phyloP scores from a whole-genome alignment of 2,797 vertebrate genomes.

The Capromys pilorides region DNA sequence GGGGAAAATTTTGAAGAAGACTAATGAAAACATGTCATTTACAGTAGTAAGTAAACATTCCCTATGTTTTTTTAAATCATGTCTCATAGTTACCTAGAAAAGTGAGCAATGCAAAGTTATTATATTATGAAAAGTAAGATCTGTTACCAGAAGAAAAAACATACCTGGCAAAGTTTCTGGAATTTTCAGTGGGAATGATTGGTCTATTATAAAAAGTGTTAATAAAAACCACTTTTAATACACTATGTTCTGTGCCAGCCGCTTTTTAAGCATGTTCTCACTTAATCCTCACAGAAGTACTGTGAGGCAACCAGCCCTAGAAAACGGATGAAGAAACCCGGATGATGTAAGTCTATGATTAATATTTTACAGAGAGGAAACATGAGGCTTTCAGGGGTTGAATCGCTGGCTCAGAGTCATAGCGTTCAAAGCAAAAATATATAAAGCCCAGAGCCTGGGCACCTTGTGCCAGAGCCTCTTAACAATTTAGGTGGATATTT shows the following conservation, averaged over 20 bases:
- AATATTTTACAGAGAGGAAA: not conserved
- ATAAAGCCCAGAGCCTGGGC: not conserved
- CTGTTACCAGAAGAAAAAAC: not conserved
- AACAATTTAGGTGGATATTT: not conserved
- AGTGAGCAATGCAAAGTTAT: not conserved
- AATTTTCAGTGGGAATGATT: constrained; percentile 11
- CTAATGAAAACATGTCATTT: not conserved
- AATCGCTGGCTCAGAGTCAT: not conserved
- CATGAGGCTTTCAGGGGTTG: not conserved
- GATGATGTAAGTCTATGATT: constrained; percentile 20
- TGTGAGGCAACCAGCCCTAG: not conserved
- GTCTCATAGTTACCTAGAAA: not conserved
- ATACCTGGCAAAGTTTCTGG: not conserved
- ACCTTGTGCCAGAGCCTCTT: not conserved
- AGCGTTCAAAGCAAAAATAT: not conserved
- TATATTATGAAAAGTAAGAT: constrained; percentile 1
- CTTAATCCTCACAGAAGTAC: constrained; percentile 17
- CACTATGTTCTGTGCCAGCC: not conserved
- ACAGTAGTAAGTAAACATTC: not conserved
- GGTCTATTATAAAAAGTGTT: not conserved
- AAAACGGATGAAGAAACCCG: not conserved
- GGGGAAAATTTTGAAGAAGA: not conserved
- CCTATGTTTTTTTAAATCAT: not conserved
- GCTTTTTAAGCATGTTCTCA: not conserved
- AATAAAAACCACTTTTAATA: not conserved